Evolutionary conservation across 2,888 invertebrate species (phyloP).

Genomic region (Abscondita cerata): DNA sequence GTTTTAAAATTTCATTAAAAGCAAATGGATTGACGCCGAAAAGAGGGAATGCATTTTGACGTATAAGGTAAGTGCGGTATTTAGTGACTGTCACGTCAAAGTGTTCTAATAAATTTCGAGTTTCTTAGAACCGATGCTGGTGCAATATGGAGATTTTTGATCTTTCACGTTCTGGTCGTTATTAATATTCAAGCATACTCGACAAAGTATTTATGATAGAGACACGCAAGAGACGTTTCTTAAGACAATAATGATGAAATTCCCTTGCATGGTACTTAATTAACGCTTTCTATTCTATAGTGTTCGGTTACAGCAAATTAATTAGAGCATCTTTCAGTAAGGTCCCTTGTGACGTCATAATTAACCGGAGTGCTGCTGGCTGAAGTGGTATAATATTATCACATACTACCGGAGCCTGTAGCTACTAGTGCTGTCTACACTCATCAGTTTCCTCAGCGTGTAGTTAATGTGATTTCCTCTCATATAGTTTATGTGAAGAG

Average conservation of each 20-base stretch:
- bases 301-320: constrained; percentile 39
- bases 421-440: constrained; percentile 23
- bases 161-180: too few relatives aligned
- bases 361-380: constrained; percentile 34
- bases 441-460: constrained; percentile 25
- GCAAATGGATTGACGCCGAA: constrained; percentile 5
- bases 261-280: constrained; percentile 30
- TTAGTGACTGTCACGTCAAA: constrained; percentile 6
- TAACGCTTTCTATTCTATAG: constrained; percentile 38
- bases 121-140: neutral
- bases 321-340: constrained; percentile 36
- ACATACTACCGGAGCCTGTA: constrained; percentile 24
- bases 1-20: constrained; percentile 7
- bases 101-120: constrained; percentile 6
- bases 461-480: constrained; percentile 32
- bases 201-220: neutral
- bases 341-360: constrained; percentile 37
- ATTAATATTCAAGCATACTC: too few relatives aligned
- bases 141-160: too few relatives aligned
- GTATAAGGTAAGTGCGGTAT: constrained; percentile 9
- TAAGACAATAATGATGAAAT: constrained; percentile 25
- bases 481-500: constrained; percentile 22
- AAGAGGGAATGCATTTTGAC: constrained; percentile 2
- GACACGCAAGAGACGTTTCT: too few relatives aligned
- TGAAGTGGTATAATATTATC: constrained; percentile 36